A percentile compares a stretch with the other conserved stretches of the same genome.
phyloP scores from a whole-genome alignment of 1,140 invertebrate genomes.

The Solenopsis invicta region DNA sequence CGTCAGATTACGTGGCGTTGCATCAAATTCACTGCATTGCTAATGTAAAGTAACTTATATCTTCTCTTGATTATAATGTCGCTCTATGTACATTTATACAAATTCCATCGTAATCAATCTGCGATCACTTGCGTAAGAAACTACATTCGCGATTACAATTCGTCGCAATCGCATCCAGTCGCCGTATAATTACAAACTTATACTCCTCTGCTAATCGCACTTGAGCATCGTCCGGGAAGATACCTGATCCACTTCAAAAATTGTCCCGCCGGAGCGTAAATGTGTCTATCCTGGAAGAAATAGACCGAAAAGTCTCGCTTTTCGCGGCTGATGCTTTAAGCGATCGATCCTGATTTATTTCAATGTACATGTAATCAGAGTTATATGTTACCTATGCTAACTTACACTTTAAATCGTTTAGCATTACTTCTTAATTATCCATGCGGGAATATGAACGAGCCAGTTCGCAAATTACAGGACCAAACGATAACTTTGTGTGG shows the following conservation, averaged over 20 bases:
- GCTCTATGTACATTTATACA: conserved; percentile 57
- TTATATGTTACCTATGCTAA: conserved; percentile 39
- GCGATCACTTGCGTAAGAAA: conserved; percentile 50
- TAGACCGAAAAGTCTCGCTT: neutral
- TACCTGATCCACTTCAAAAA: neutral
- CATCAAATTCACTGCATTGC: conserved; percentile 8
- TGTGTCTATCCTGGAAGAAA: conserved; percentile 27
- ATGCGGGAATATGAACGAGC: conserved; percentile 40
- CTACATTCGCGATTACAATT: conserved; percentile 47
- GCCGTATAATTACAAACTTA: conserved; percentile 54
- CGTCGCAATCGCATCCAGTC: conserved; percentile 1
- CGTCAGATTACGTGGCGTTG: conserved; percentile 11
- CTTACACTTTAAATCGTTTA: conserved; percentile 49
- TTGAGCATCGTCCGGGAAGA: conserved; percentile 54
- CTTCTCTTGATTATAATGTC: conserved; percentile 23
- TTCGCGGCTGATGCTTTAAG: conserved; percentile 41
- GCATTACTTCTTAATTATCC: conserved; percentile 37
- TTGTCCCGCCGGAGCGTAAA: neutral
- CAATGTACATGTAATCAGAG: conserved; percentile 24
- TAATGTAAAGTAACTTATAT: conserved; percentile 35
- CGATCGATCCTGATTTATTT: conserved; percentile 26
- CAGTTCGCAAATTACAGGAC: conserved; percentile 12
- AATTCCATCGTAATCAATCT: conserved; percentile 35
- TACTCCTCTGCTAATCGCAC: conserved; percentile 45
- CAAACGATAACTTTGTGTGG: neutral